Evolutionary conservation across 2,113 vertebrate species (phyloP), one percentile per base, ranked within the genome.

Genomic region (Burhinus oedicnemus): DNA sequence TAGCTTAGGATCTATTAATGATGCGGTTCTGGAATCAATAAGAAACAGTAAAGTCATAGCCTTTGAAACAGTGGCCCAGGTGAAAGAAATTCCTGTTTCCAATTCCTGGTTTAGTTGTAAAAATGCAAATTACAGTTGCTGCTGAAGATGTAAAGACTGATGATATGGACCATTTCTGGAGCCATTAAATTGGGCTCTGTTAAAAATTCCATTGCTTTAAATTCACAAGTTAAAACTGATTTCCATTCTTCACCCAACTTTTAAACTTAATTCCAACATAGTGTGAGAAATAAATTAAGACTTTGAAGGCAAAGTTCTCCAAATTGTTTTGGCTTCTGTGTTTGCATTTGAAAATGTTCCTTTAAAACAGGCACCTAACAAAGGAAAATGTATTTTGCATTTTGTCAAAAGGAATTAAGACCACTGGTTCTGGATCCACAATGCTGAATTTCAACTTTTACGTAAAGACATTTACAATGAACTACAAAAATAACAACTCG

Each of bases 381-480:
- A 92, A 86, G 64, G 25, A 92, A 84, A 87, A 36, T 9, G 3
- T 72, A 17, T 90, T 83, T 90, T 94, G 16, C 8, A 5, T 83
- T 97, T 97, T 93, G 30, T 96, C 91, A 49, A 42, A 95, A 99
- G 99, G 98, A 44, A 99, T 99, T 92, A 97, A 98, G 94, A 99
- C 98, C 22, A 96, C 98, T 45, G 98, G 98, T 80, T 99, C 98
- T 34, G 98, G 98, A 89, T 98, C 98, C 52, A 93, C 95, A 4
- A 71, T 78, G 38, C 64, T 86, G 57, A 98, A 97, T 88, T 98
- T 97, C 72, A 98, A 98, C 96, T 98, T 98, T 45, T 99, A 98
- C 7, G 98, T 99, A 40, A 98, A 98, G 96, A 98, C 98, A 40
- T 99, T 98, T 96, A 98, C 97, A 87, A 97, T 99, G 89, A 96